Base-by-base conservation (phyloP, 2,888 invertebrate genomes). In the Hirtodrosophila confusa region DNA sequence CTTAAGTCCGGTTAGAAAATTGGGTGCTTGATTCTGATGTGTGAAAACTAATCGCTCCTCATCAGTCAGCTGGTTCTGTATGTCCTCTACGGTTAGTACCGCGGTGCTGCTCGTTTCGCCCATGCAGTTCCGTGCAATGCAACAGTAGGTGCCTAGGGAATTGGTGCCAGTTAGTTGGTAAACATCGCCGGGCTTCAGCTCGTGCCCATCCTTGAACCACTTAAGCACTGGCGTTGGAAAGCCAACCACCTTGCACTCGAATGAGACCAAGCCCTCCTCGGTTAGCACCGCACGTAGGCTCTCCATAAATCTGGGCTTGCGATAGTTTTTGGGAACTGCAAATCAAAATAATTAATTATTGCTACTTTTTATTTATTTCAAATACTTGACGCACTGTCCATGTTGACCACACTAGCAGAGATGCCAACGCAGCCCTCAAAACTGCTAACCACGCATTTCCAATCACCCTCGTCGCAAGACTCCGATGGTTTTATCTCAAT, bases 171-270 rank as follows among this genome's bases (percentile, higher is more conserved):
- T 97, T 11, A 97, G 92, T 89, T 97, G 97, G 91, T 97, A 97
- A 5, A 97, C 97, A 90, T 97, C 97, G 7, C 97, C 97, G 0
- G 97, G 97, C 89, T 96, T 96, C 40, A 98, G 92, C 89, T 97
- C 97, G 89, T 97, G 96, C 0, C 97, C 97, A 90, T 98, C 98
- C 92, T 97, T 98, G 91, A 96, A 97, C 97, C 97, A 97, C 87
- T 95, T 94, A 0, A 97, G 92, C 49, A 95, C 92, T 0, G 97
- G 97, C 0, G 97, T 97, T 0, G 97, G 97, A 78, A 97, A 97
- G 3, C 97, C 97, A 2, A 97, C 97, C 0, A 97, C 97, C 91
- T 97, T 97, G 90, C 97, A 97, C 89, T 97, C 97, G 89, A 97
- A 97, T 0, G 97, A 97, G 0, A 97, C 97, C 33, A 97, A 92